Evolutionary conservation across 2,797 vertebrate species (phyloP), one percentile per base, ranked within the genome.

Genomic region (Hyperoplus lanceolatus): DNA sequence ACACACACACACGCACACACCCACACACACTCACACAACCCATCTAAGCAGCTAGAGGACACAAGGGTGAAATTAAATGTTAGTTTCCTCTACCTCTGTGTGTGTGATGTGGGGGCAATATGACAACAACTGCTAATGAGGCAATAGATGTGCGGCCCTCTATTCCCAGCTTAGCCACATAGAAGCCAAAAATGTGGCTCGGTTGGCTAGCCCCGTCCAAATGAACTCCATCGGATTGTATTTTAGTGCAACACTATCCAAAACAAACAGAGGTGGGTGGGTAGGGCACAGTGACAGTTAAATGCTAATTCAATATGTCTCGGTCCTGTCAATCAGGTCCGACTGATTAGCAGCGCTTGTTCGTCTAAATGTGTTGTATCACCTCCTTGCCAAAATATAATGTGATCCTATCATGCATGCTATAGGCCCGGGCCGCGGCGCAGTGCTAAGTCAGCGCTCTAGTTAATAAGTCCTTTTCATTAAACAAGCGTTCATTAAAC

Each of bases 401-500:
- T 78, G 83, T 14, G 66, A 75, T 77, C 73, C 83, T 89, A 87
- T 91, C 81, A 89, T 77, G 87, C 79, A 48, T 83, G 87, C 54
- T 79, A 29, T 79, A 29, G 81, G 76, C 72, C 79, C 0, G 65
- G 72, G 70, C 83, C 55, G 77, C 8, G 69, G 79, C 29, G 43
- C 85, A 55, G 70, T 84, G 89, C 92, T 87, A 90, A 90, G 90
- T 94, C 92, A 91, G 93, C 90, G 82, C 73, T 89, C 84, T 89
- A 79, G 75, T 94, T 93, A 95, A 94, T 93, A 94, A 94, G 93
- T 94, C 92, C 89, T 93, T 94, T 95, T 95, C 93, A 95, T 94
- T 94, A 91, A 92, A 94, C 87, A 93, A 92, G 92, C 89, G 56
- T 86, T 91, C 91, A 94, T 94, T 92, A 94, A 94, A 94, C 90